Evolutionary conservation across 2,113 vertebrate species (phyloP), one percentile per base, ranked within the genome.

Genomic region (Beaufortia kweichowensis): DNA sequence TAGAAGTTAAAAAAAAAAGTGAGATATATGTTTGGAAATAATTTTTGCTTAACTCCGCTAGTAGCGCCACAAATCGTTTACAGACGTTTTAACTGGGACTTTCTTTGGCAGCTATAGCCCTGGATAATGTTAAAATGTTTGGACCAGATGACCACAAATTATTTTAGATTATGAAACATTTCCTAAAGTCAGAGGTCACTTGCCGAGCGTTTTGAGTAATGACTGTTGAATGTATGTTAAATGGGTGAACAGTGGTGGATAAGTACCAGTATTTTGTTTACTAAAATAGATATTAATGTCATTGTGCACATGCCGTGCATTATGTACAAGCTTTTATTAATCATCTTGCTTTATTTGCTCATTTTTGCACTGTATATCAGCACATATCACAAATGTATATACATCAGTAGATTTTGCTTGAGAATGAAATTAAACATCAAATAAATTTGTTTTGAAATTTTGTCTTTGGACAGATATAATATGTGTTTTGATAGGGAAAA

Each of bases 211-310:
- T 50, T 66, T 64, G 12, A 64, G 50, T 41, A 15, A 21, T 56
- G 66, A 28, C 64, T n/a, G 55, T 57, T 68, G 64, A 77, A 77
- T 77, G 65, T 77, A 41, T 19, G 48, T 50, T 24, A n/a, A n/a
- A 10, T 39, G 35, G 35, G 35, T 7, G 41, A 19, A 26, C n/a
- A 12, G 11, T n/a, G 43, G 31, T 23, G 19, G 46, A 39, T n/a
- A 12, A 2, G 43, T 53, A 43, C 12, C 6, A 23, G 19, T 21
- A 14, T 23, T 55, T 69, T 33, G 28, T 23, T 17, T 39, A 46
- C 17, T 17, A 4, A 67, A 50, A 19, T 2, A 50, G 26, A 12
- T 29, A 50, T 50, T 0, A 55, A 24, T 69, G 28, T 17, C n/a
- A 35, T 35, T 35, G 29, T 19, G 48, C 48, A 8, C 12, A 69